Conservation (phyloP, 2,888 invertebrate species). For the Choreutis nemorana region DNA sequence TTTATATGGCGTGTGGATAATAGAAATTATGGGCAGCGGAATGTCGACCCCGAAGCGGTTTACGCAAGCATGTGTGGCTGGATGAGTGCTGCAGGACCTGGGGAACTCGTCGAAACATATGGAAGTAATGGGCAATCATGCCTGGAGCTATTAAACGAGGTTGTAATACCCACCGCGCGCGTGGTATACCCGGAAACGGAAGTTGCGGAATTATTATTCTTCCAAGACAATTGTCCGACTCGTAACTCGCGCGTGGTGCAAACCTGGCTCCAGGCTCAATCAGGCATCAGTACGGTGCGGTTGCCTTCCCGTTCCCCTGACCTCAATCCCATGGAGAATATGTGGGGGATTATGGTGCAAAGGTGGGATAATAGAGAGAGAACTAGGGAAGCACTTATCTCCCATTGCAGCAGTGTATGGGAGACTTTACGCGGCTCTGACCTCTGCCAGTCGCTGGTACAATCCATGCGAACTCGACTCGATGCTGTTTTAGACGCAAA, state of each 20-base stretch:
- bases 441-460: neutral
- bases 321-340: slow-evolving; percentile 9
- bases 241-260: slow-evolving; percentile 6
- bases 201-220: slow-evolving; percentile 6
- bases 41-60: slow-evolving; percentile 4
- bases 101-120: slow-evolving; percentile 5
- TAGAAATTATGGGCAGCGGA: slow-evolving; percentile 7
- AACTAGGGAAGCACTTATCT: slow-evolving; percentile 3
- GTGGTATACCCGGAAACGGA: slow-evolving; percentile 8
- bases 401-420: slow-evolving; percentile 1
- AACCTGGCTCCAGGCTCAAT: slow-evolving; percentile 6
- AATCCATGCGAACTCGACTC: neutral
- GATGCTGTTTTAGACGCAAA: neutral
- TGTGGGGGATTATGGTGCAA: slow-evolving; percentile 11
- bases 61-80: slow-evolving; percentile 8
- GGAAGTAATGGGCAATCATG: slow-evolving; percentile 3
- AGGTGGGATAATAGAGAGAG: slow-evolving; percentile 4
- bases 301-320: slow-evolving; percentile 9
- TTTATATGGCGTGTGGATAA: slow-evolving; percentile 12
- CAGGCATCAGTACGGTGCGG: slow-evolving; percentile 2
- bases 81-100: slow-evolving; percentile 9
- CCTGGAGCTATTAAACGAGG: slow-evolving; percentile 6
- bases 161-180: slow-evolving; percentile 8
- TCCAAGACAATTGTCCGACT: slow-evolving; percentile 11
- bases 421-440: neutral